Base-by-base conservation (phyloP, 2,888 invertebrate species). In the Nemurella pictetii region DNA sequence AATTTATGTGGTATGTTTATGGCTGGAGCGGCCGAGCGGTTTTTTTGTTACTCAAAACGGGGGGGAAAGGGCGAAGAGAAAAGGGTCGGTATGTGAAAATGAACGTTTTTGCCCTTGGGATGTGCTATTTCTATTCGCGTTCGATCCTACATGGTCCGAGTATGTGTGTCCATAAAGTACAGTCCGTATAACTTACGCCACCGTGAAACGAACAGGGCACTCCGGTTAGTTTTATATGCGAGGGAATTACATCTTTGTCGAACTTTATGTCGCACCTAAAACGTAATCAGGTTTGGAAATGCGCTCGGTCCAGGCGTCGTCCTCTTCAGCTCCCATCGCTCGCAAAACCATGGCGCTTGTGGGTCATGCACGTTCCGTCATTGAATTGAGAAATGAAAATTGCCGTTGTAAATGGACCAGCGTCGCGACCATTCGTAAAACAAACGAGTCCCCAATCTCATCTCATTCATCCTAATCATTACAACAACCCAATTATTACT, bases 381-480 rank as follows among this genome's bases (percentile, higher is more conserved):
- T 35, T 83, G 85, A 86, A 84, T 85, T 85, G 83, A 85, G 84
- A 85, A 86, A 84, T 84, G 83, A 86, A 85, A 86, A 86, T 86
- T 86, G 85, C 83, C 85, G 27, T 75, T 85, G 85, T 84, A 84
- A 83, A 29, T 36, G 80, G 80, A 25, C 35, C 35, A 85, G 78
- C 78, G 83, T 72, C 83, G 83, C 36, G 80, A 74, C 27, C 27
- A 81, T 36, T 80, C 80, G 84, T 81, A 84, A 85, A 83, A 36
- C 83, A 77, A 85, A 85, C 80, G 83, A 84, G 84, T 85, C 85
- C 85, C 85, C 55, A 83, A 82, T 27, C 82, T 85, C 85, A 82
- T 82, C 82, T 85, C 85, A 82, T 82, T 55, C 82, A 82, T 82
- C 55, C 73, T 82, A 29, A 82, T 55, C 55, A 55, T 55, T 82